phyloP scores from a whole-genome alignment of 2,888 invertebrate genomes.

The Psylliodes chrysocephalus region DNA sequence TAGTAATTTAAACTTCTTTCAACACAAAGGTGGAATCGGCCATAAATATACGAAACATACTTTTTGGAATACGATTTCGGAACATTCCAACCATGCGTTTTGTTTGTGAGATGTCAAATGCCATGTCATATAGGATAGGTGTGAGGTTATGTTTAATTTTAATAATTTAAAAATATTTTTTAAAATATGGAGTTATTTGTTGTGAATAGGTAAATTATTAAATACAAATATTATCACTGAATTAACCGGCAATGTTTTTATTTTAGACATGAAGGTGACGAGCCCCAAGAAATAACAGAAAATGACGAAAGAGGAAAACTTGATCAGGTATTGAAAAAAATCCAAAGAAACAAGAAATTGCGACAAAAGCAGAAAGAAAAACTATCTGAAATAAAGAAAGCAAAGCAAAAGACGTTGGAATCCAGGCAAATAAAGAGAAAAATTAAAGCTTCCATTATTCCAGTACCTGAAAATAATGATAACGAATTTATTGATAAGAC shows the following conservation, averaged over 20 bases:
- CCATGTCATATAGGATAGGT: too few species aligned
- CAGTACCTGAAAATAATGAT: constrained; percentile 49
- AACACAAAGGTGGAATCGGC: too few species aligned
- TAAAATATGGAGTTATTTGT: constrained; percentile 73
- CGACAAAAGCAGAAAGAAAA: constrained; percentile 58
- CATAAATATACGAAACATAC: too few species aligned
- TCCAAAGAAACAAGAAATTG: constrained; percentile 68
- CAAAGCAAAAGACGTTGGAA: constrained; percentile 51
- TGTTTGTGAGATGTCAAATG: neutral
- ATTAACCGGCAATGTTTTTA: constrained; percentile 1
- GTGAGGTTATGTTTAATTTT: neutral
- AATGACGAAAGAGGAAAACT: constrained; percentile 66
- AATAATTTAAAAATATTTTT: too few species aligned
- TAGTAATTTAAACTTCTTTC: too few species aligned
- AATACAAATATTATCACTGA: neutral
- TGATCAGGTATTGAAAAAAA: constrained; percentile 70
- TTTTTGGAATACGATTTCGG: too few species aligned
- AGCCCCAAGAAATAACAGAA: constrained; percentile 50
- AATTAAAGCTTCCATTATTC: constrained; percentile 44
- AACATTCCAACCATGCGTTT: neutral
- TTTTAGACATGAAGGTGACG: constrained; percentile 65
- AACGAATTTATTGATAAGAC: constrained; percentile 49
- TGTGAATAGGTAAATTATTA: constrained; percentile 72
- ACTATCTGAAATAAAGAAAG: constrained; percentile 51
- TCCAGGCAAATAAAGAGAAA: constrained; percentile 46